These are phyloP conservation scores for Sinonovacula constricta DNA, from an alignment of 1,140 invertebrate genomes.

Conservation along the genomic window DNA sequence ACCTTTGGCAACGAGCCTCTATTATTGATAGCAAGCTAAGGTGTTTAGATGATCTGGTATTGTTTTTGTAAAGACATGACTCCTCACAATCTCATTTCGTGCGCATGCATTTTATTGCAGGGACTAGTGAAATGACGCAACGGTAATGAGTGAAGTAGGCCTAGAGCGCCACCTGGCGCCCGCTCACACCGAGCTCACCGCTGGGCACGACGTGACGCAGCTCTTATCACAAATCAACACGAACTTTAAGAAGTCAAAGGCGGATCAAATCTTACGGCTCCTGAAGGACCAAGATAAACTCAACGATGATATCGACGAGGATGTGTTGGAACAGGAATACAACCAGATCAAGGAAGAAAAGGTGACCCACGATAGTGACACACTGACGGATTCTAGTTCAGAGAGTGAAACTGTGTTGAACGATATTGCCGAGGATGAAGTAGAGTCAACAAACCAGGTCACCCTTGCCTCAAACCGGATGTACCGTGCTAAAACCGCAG, in stretches of 20 bases:
- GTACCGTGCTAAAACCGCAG: constrained; percentile 51
- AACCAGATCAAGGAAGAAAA: constrained; percentile 34
- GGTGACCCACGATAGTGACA: constrained; percentile 46
- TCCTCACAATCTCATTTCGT: no score
- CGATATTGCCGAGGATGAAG: not conserved
- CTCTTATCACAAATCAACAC: constrained; percentile 48
- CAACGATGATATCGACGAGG: constrained; percentile 32
- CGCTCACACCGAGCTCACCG: constrained; percentile 32
- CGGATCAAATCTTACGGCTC: constrained; percentile 55
- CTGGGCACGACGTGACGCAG: constrained; percentile 32
- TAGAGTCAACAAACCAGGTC: not conserved
- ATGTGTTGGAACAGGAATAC: constrained; percentile 28
- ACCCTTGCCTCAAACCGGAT: not conserved
- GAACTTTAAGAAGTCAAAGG: constrained; percentile 53
- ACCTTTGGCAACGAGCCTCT: no score
- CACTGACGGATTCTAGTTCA: constrained; percentile 48
- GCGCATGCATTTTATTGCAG: no score
- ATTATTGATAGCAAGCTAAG: no score
- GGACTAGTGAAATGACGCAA: no score
- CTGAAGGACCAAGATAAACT: constrained; percentile 53
- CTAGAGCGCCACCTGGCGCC: constrained; percentile 26
- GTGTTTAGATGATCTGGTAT: no score
- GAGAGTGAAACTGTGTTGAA: not conserved
- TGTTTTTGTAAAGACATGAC: no score
- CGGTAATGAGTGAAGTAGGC: constrained; percentile 34